phyloP scores from a whole-genome alignment of 2,113 vertebrate genomes.

The Emydocephalus ijimae region DNA sequence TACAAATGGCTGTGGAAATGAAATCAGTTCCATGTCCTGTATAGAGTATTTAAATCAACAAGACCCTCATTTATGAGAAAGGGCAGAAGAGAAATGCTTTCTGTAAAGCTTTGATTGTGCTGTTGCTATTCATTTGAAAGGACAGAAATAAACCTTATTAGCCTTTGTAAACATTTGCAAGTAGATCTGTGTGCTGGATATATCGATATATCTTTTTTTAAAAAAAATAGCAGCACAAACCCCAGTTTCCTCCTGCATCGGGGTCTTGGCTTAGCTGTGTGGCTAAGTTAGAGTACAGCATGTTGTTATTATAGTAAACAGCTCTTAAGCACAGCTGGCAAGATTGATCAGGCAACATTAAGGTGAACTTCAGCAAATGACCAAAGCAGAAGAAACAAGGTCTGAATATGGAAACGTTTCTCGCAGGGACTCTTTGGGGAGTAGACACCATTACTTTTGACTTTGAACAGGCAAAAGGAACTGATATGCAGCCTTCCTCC shows the following conservation, averaged over 20 bases:
- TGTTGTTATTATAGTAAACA: conserved; percentile 93
- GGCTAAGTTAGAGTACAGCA: conserved; percentile 78
- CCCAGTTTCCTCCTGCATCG: conserved; percentile 71
- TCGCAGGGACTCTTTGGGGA: conserved; percentile 80
- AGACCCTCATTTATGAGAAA: conserved; percentile 70
- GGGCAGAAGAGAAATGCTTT: conserved; percentile 67
- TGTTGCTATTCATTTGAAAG: conserved; percentile 70
- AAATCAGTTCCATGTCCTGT: conserved; percentile 63
- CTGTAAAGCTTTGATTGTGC: conserved; percentile 65
- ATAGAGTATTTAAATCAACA: conserved; percentile 66
- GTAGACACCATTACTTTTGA: conserved; percentile 83
- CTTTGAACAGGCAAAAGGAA: conserved; percentile 81
- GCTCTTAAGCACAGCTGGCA: conserved; percentile 91
- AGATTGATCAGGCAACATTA: conserved; percentile 88
- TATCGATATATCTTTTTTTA: background rate
- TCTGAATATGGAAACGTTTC: conserved; percentile 94
- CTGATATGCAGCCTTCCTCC: conserved; percentile 81
- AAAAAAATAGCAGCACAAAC: background rate
- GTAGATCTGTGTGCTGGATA: conserved; percentile 74
- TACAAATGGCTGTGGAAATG: conserved; percentile 39
- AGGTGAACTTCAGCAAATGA: conserved; percentile 88
- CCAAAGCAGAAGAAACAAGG: conserved; percentile 93
- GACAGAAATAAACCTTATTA: conserved; percentile 74
- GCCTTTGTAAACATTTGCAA: conserved; percentile 71
- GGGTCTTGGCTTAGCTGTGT: conserved; percentile 78